These are phyloP conservation scores for Agapetus fuscipes DNA, from an alignment of 2,888 invertebrate genomes.

Conservation along the genomic window DNA sequence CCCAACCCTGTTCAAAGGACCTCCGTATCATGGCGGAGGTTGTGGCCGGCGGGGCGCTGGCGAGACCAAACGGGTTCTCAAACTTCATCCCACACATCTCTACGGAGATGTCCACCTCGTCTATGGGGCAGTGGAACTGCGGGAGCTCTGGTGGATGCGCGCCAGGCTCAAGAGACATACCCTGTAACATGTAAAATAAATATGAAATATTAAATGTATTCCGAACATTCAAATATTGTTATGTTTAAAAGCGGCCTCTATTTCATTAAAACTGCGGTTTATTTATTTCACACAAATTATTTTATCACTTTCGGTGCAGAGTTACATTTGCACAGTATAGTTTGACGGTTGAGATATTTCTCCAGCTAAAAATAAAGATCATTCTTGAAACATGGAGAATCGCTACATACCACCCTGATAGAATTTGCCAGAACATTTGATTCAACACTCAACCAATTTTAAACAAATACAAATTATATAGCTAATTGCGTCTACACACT, in stretches of 20 bases:
- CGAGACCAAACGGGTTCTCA: conserved; percentile 94
- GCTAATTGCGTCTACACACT: no score
- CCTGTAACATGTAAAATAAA: conserved; percentile 12
- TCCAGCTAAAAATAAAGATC: no score
- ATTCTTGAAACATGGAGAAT: no score
- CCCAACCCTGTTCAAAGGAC: conserved; percentile 95
- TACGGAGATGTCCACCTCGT: conserved; percentile 87
- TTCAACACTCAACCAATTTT: no score
- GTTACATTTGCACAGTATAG: no score
- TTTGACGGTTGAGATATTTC: no score
- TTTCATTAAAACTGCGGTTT: no score
- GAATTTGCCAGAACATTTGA: no score
- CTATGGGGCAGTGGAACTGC: conserved; percentile 86
- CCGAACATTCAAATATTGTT: background rate
- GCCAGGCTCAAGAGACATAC: conserved; percentile 17
- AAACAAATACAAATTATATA: no score
- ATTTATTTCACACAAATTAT: background rate
- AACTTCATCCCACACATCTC: conserved; percentile 90
- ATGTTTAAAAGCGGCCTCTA: no score
- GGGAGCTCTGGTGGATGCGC: conserved; percentile 61
- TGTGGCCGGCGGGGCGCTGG: conserved; percentile 95
- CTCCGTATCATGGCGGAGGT: conserved; percentile 90
- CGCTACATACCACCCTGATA: no score
- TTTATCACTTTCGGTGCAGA: no score
- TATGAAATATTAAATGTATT: background rate